Evolutionary conservation across 2,888 invertebrate genomes (phyloP), one percentile per base, ranked within the genome.

Genomic region (Punctoribates punctum): DNA sequence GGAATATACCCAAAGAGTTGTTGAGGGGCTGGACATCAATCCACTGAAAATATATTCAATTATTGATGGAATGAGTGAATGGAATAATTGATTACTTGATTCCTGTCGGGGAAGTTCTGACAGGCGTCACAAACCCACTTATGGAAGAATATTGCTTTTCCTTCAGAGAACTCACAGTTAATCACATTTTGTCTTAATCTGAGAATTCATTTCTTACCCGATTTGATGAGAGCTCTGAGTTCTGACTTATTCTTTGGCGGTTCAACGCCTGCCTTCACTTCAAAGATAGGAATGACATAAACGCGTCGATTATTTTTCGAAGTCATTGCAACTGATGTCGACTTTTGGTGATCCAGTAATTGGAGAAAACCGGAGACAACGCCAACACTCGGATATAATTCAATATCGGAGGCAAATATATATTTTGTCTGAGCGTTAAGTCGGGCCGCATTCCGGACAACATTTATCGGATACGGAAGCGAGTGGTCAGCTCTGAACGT

Each of bases 71-170:
- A 60, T 60, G 20, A 60, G 29, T 13, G 13, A 6, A 60, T 13
- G 17, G 15, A 23, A 15, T 38, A 23, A 34, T 1, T 67, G n/a
- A 1, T 42, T 42, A 70, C 70, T 46, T 77, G 20, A 77, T 78
- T 67, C 25, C 78, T 74, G 62, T 79, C 78, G 9, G 83, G 83
- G 73, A 83, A 82, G 57, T 80, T 91, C 84, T 96, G 95, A 83
- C 95, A 95, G 79, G 90, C 89, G 4, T 94, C 89, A 83, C 94
- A 95, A 74, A 94, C 89, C 82, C 90, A 91, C 83, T 94, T 93
- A 84, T 96, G 95, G 84, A 96, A 96, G 60, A 93, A 93, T 83
- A 95, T 90, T 17, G 94, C 94, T 51, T 90, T 73, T 4, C 77
- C 77, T 73, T 46, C 17, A 42, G 1, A 13, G 27, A 23, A 42